These are phyloP conservation scores for Xestia xanthographa DNA, from an alignment of 2,888 invertebrate genomes.

Conservation along the genomic window DNA sequence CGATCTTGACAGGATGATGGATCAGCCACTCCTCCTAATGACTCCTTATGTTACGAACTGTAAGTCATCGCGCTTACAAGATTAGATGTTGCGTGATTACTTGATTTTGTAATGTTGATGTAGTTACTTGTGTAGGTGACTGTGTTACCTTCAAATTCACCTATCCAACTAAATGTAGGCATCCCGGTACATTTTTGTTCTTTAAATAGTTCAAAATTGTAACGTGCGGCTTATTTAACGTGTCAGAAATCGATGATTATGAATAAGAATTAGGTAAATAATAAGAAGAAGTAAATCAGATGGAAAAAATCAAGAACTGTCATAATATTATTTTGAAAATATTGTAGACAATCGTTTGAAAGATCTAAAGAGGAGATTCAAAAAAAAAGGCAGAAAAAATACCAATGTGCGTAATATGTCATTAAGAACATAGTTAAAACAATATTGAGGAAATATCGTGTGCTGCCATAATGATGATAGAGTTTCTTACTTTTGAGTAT, in stretches of 20 bases:
- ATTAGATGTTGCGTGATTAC: constrained; percentile 63
- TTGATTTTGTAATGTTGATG: constrained; percentile 30
- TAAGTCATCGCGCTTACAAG: constrained; percentile 64
- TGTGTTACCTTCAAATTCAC: background rate
- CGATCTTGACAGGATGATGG: constrained; percentile 77
- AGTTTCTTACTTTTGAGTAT: background rate
- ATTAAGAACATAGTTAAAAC: too few relatives aligned
- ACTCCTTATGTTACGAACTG: constrained; percentile 71
- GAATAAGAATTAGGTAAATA: background rate
- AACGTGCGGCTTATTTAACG: background rate
- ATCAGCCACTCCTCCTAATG: constrained; percentile 76
- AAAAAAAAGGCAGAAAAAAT: too few relatives aligned
- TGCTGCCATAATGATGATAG: background rate
- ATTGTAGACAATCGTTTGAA: background rate
- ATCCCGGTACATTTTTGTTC: background rate
- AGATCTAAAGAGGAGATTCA: too few relatives aligned
- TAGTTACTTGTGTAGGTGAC: background rate
- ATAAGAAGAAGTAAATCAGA: background rate
- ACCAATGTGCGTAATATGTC: too few relatives aligned
- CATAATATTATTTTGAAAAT: background rate
- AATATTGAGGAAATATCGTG: background rate
- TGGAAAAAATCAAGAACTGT: background rate
- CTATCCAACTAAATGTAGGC: background rate
- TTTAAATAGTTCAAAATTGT: background rate
- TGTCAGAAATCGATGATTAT: background rate